phyloP scores from a whole-genome alignment of 2,888 invertebrate species.

The Syrista parreyssii region DNA sequence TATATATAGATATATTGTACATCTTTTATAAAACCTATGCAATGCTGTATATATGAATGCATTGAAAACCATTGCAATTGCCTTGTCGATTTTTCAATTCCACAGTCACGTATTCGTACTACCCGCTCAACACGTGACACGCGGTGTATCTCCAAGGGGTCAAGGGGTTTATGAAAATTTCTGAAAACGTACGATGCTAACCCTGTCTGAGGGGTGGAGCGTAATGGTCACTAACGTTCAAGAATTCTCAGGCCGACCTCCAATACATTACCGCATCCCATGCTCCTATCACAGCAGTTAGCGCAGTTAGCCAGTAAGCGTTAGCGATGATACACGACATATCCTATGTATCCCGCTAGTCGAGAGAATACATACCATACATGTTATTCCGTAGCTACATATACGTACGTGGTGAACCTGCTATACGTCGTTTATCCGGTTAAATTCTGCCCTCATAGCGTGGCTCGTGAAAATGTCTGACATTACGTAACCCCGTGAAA shows the following conservation, averaged over 20 bases:
- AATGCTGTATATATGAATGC: too few relatives aligned
- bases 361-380: not conserved
- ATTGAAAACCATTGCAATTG: not conserved
- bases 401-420: too few relatives aligned
- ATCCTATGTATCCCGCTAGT: slow-evolving; percentile 24
- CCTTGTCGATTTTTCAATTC: not conserved
- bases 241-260: slow-evolving; percentile 15
- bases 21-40: too few relatives aligned
- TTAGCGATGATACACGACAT: slow-evolving; percentile 40
- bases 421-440: too few relatives aligned
- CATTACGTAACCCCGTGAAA: too few relatives aligned
- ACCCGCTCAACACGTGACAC: slow-evolving; percentile 33
- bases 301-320: slow-evolving; percentile 22
- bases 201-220: not conserved
- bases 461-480: too few relatives aligned
- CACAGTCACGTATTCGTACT: not conserved
- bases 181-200: too few relatives aligned
- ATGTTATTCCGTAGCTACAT: not conserved
- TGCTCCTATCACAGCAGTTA: slow-evolving; percentile 28
- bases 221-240: slow-evolving; percentile 2
- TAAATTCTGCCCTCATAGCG: too few relatives aligned
- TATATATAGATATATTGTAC: too few relatives aligned
- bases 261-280: slow-evolving; percentile 25
- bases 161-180: slow-evolving; percentile 31
- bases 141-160: slow-evolving; percentile 41